Evolutionary conservation across 2,797 vertebrate species (phyloP).

Genomic region (Loris lydekkerianus): DNA sequence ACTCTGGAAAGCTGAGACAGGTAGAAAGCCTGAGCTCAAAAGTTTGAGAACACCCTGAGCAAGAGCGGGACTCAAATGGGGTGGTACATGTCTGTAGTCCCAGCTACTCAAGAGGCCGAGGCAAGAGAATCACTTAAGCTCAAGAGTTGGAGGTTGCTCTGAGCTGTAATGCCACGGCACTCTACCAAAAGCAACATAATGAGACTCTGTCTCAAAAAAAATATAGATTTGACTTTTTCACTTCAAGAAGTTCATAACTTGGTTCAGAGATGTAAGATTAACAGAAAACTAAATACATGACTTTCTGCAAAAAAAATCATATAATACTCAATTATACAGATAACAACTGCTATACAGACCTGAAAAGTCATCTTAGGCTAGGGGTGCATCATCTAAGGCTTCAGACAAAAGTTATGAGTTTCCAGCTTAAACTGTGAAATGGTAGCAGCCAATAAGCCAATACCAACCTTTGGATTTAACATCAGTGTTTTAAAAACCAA

Average conservation of each 20-base stretch:
- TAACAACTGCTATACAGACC: not conserved
- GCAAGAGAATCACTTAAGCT: too few relatives aligned
- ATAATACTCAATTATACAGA: not conserved
- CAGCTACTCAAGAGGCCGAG: too few relatives aligned
- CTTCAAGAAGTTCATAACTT: not conserved
- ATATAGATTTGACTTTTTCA: constrained; percentile 31
- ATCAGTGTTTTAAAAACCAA: not conserved
- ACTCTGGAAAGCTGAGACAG: too few relatives aligned
- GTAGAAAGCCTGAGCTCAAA: too few relatives aligned
- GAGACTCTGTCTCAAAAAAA: not conserved
- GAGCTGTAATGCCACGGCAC: too few relatives aligned
- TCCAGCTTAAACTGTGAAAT: not conserved
- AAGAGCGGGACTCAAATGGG: too few relatives aligned
- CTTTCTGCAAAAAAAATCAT: not conserved
- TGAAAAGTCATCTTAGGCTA: not conserved
- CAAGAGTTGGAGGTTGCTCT: too few relatives aligned
- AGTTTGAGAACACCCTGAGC: too few relatives aligned
- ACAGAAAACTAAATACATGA: not conserved
- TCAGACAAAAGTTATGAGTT: constrained; percentile 28
- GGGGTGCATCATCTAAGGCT: not conserved
- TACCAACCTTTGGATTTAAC: not conserved
- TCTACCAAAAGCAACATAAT: too few relatives aligned
- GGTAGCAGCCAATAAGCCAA: not conserved
- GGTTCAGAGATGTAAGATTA: not conserved
- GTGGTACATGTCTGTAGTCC: too few relatives aligned